Conservation (phyloP, 2,113 vertebrate species). For the Archilochus colubris region DNA sequence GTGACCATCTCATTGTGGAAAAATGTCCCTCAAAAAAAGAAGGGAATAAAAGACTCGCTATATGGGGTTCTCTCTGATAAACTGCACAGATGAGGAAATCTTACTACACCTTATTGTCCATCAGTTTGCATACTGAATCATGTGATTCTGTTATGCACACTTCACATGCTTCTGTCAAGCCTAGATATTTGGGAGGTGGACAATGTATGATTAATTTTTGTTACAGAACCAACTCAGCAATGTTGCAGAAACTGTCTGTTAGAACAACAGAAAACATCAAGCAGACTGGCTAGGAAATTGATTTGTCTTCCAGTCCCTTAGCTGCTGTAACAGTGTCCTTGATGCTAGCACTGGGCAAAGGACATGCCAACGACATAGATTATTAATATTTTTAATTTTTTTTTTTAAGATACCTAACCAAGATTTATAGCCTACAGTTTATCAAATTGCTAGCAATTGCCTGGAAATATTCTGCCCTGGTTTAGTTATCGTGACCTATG, state of each 20-base stretch:
- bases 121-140: neutral
- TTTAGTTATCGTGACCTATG: neutral
- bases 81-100: neutral
- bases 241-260: no score
- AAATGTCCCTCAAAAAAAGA: neutral
- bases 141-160: neutral
- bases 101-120: neutral
- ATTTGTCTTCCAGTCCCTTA: no score
- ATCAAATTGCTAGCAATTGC: neutral
- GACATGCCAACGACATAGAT: no score
- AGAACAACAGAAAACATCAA: no score
- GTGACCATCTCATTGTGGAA: neutral
- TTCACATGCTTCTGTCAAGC: neutral
- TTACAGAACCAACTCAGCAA: neutral
- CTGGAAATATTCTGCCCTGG: neutral
- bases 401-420: neutral
- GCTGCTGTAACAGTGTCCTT: no score
- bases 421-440: neutral
- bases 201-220: neutral
- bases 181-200: neutral
- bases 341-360: no score
- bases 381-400: no score
- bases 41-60: neutral
- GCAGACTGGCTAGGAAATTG: no score
- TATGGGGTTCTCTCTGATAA: neutral